A percentile compares a stretch with the other conserved stretches of the same genome.
phyloP scores from a whole-genome alignment of 1,140 invertebrate species.

The Nomia melanderi region DNA sequence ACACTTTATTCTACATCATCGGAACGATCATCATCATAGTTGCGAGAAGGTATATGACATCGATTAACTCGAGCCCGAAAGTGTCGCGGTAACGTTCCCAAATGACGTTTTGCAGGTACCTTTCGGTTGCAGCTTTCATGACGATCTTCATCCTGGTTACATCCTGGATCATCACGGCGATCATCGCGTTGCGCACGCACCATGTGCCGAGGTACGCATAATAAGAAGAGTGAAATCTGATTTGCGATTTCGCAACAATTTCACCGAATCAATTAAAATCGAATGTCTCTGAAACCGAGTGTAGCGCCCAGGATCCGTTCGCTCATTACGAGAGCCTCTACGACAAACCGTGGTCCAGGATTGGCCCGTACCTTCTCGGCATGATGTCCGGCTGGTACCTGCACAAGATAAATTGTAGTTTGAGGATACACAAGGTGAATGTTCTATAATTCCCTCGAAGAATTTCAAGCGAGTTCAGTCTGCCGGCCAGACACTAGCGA shows the following conservation, averaged over 20 bases:
- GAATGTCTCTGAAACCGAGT: not conserved
- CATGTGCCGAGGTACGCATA: slow-evolving; percentile 75
- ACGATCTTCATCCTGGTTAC: slow-evolving; percentile 68
- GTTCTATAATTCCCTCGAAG: not conserved
- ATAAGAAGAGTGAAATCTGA: too few species aligned
- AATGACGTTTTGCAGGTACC: slow-evolving; percentile 61
- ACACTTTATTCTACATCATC: slow-evolving; percentile 75
- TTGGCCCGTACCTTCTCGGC: slow-evolving; percentile 77
- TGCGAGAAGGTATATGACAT: slow-evolving; percentile 62
- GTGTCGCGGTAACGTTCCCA: not conserved
- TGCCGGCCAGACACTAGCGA: too few species aligned
- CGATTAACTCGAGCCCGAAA: not conserved
- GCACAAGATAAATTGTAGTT: slow-evolving; percentile 69
- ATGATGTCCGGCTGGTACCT: slow-evolving; percentile 77
- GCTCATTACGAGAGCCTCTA: slow-evolving; percentile 77
- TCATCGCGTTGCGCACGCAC: slow-evolving; percentile 70
- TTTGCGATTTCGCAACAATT: too few species aligned
- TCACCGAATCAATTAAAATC: not conserved
- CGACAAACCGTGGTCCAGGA: slow-evolving; percentile 77
- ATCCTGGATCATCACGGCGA: slow-evolving; percentile 75
- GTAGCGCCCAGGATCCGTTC: slow-evolving; percentile 77
- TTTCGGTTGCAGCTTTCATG: slow-evolving; percentile 64
- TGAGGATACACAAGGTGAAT: slow-evolving; percentile 72
- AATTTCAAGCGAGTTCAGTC: not conserved
- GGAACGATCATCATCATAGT: slow-evolving; percentile 73